These are phyloP conservation scores for Mohoua ochrocephala DNA, from an alignment of 2,113 vertebrate species.

Conservation along the genomic window DNA sequence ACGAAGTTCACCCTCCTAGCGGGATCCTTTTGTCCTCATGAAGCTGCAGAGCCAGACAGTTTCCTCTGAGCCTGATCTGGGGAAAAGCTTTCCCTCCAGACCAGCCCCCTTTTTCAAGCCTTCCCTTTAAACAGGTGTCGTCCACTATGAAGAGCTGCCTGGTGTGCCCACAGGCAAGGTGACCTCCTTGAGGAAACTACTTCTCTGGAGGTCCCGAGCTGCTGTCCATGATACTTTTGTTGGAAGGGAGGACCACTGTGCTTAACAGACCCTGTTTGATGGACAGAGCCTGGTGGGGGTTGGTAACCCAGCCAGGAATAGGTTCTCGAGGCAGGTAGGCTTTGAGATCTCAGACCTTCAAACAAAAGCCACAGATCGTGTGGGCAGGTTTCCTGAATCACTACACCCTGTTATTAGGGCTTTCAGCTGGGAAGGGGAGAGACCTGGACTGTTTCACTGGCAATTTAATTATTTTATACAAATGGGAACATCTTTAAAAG, in stretches of 20 bases:
- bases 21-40: background rate
- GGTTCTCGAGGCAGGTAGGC: background rate
- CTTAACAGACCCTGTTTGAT: background rate
- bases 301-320: background rate
- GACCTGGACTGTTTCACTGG: background rate
- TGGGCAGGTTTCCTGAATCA: conserved; percentile 30
- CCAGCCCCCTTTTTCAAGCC: background rate
- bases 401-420: conserved; percentile 18
- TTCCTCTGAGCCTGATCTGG: background rate
- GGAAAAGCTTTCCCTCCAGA: background rate
- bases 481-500: conserved; percentile 43
- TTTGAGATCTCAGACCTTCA: conserved; percentile 27
- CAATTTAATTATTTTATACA: conserved; percentile 58
- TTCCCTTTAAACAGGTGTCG: background rate
- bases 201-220: background rate
- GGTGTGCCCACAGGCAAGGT: background rate
- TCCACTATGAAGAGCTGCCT: background rate
- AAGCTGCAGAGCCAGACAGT: background rate
- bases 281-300: background rate
- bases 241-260: background rate
- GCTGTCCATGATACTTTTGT: background rate
- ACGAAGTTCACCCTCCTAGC: background rate
- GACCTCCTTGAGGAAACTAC: background rate
- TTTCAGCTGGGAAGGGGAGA: conserved; percentile 12
- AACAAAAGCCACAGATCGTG: conserved; percentile 31